phyloP scores from a whole-genome alignment of 92 coral and sea anemone genomes.

The Paramuricea clavata region DNA sequence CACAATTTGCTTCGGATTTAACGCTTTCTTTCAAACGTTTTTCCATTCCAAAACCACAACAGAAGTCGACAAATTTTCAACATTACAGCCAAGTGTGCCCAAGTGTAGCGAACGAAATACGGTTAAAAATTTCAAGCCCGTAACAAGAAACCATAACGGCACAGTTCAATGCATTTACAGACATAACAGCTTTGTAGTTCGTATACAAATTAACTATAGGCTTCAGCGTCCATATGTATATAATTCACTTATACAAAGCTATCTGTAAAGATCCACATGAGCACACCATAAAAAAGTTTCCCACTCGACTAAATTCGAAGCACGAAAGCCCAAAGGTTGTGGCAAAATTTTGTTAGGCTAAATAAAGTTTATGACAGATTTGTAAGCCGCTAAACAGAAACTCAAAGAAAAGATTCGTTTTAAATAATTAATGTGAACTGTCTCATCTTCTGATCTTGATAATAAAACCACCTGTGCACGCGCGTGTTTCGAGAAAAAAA shows the following conservation, averaged over 20 bases:
- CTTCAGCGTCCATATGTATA: neutral
- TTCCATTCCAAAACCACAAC: conserved; percentile 4
- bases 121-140: neutral
- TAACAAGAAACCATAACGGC: neutral
- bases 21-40: conserved; percentile 7
- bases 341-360: neutral
- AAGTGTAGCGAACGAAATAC: neutral
- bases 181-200: conserved; percentile 3
- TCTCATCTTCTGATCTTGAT: neutral
- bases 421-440: conserved; percentile 28
- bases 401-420: conserved; percentile 15
- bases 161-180: neutral
- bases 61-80: neutral
- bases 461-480: conserved; percentile 17
- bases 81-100: conserved; percentile 3
- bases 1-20: neutral
- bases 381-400: neutral
- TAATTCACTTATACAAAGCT: neutral
- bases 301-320: neutral
- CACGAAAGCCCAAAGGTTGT: neutral
- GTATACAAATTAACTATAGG: neutral
- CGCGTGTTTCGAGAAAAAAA: neutral
- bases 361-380: neutral
- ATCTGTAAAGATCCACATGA: neutral
- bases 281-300: neutral